These are phyloP conservation scores for Pseudorhombus dupliciocellatus DNA, from an alignment of 2,113 vertebrate species.

Conservation along the genomic window DNA sequence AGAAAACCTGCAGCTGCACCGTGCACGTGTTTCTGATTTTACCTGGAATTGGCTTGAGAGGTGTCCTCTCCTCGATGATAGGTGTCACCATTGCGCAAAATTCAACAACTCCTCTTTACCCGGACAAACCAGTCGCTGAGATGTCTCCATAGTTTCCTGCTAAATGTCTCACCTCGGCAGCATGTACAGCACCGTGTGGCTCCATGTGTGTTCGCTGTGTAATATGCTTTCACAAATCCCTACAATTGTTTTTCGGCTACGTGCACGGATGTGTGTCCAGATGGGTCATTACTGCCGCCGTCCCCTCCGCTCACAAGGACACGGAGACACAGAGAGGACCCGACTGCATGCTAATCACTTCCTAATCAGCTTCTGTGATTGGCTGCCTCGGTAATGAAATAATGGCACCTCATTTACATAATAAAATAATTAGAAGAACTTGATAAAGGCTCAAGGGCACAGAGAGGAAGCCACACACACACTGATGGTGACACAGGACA, in stretches of 20 bases:
- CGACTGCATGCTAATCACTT: slow-evolving; percentile 83
- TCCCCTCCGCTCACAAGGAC: slow-evolving; percentile 68
- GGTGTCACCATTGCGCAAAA: no score
- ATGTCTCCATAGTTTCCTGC: no score
- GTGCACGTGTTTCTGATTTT: no score
- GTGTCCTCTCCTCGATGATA: no score
- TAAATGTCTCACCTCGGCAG: neutral
- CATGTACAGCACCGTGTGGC: neutral
- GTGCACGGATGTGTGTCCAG: slow-evolving; percentile 66
- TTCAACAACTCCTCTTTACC: no score
- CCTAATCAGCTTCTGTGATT: slow-evolving; percentile 82
- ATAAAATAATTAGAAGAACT: slow-evolving; percentile 84
- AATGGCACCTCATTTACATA: slow-evolving; percentile 85
- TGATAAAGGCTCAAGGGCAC: slow-evolving; percentile 84
- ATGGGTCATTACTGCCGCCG: slow-evolving; percentile 71
- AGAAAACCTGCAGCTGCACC: no score
- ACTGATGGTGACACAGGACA: slow-evolving; percentile 42
- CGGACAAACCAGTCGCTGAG: no score
- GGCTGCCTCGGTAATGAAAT: slow-evolving; percentile 83
- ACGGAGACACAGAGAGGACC: slow-evolving; percentile 41
- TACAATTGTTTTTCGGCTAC: slow-evolving; percentile 37
- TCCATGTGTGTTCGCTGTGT: slow-evolving; percentile 6
- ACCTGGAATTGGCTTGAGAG: no score
- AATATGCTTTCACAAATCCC: slow-evolving; percentile 38
- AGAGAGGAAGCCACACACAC: slow-evolving; percentile 51